Percentiles rank a stretch among this genome's conserved stretches.
These are phyloP conservation scores for Carassius carassius DNA, from an alignment of 2,113 vertebrate species.

Conservation along the genomic window DNA sequence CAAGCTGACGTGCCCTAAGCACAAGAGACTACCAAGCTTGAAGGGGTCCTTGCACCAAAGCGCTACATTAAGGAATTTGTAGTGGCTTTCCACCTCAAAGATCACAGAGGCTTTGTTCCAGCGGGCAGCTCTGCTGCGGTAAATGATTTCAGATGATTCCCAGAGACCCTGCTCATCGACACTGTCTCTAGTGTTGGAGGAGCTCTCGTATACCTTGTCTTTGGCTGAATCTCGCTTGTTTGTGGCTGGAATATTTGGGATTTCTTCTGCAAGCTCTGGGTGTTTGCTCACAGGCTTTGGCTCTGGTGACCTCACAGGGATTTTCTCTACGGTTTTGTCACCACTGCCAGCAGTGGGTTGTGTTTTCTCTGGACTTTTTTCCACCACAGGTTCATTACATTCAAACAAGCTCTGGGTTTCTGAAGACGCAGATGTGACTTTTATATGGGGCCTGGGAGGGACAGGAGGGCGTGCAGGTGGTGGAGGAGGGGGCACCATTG, in stretches of 20 bases:
- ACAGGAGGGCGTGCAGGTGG: conserved; percentile 85
- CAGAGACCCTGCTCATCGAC: conserved; percentile 82
- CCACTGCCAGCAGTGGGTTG: conserved; percentile 62
- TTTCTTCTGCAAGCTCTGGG: conserved; percentile 78
- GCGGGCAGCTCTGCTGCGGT: conserved; percentile 78
- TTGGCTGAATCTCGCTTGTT: conserved; percentile 80
- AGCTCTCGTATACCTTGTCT: conserved; percentile 81
- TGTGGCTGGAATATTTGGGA: conserved; percentile 56
- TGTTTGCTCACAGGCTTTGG: conserved; percentile 65
- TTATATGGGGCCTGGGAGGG: conserved; percentile 89
- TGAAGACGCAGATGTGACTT: conserved; percentile 71
- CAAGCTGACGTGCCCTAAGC: conserved; percentile 91
- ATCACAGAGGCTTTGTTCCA: conserved; percentile 84
- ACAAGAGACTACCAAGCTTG: conserved; percentile 90
- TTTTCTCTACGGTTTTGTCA: conserved; percentile 81
- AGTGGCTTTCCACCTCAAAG: conserved; percentile 88
- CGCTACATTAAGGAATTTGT: conserved; percentile 92
- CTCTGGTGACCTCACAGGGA: conserved; percentile 74
- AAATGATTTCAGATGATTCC: conserved; percentile 89
- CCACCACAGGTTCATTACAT: conserved; percentile 65
- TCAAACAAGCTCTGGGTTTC: conserved; percentile 79
- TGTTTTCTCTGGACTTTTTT: conserved; percentile 83
- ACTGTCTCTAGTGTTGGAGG: conserved; percentile 79
- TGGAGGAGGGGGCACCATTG: conserved; percentile 76
- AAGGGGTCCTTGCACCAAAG: conserved; percentile 97